Base-by-base conservation (phyloP, 2,888 invertebrate genomes). In the Sussaba pulchella region DNA sequence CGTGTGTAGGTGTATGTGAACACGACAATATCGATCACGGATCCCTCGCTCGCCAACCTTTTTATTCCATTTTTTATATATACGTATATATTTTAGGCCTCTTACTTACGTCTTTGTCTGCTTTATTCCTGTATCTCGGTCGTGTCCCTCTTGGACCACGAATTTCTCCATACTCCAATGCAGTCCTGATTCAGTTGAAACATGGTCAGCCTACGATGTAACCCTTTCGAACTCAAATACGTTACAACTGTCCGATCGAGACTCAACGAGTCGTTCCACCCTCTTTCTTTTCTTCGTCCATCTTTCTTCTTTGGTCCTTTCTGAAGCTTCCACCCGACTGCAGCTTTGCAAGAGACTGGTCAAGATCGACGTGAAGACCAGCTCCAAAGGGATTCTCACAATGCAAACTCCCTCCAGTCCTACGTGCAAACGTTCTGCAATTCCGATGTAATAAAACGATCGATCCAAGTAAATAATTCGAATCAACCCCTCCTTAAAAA, bases 141-240 rank as follows among this genome's bases (percentile, higher is more conserved):
- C 78, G 67, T 71, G 63, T 64, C 78, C 69, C 81, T 72, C 69
- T 70, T 79, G n/a, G 19, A 6, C 17, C 63, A 39, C 72, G 45
- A 41, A 73, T 21, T 63, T 54, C 31, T 31, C 54, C n/a, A n/a
- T 24, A 24, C 24, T 54, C 78, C 39, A 14, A 45, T 45, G 52
- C 52, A 41, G 59, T 64, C 39, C 54, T 36, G 64, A 64, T 71
- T 39, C 17, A 14, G 19, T 10, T 41, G n/a, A 21, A 75, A 31
- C 61, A 39, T 19, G n/a, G 67, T 50, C 61, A 43, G 57, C 47
- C 39, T 3, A 39, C 36, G 54, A 19, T 61, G 71, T 63, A 72
- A 80, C 71, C 66, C 86, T 71, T 72, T 85, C 85, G 85, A 88
- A 83, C 84, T 83, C 85, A 85, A 84, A 77, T 74, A 63, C 67